Evolutionary conservation across 2,113 vertebrate species (phyloP).

Genomic region (Arizona elegans): DNA sequence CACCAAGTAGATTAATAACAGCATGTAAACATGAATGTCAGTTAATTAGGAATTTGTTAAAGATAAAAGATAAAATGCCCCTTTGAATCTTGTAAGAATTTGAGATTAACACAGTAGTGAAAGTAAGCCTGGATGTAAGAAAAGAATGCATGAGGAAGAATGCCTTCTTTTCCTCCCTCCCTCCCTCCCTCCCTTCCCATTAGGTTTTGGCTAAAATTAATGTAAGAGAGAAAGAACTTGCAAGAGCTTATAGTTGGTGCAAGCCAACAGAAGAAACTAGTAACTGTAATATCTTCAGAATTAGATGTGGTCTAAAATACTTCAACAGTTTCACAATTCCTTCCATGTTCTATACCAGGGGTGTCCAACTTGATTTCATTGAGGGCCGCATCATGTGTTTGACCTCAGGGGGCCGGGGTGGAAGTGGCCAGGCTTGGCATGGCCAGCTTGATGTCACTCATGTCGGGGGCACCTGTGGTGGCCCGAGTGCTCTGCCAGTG

Average conservation of each 20-base stretch:
- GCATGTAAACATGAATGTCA: background rate
- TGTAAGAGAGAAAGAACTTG: background rate
- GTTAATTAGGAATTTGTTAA: constrained; percentile 5
- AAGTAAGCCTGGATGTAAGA: background rate
- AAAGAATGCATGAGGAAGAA: background rate
- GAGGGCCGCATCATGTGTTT: too few relatives aligned
- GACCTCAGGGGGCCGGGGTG: too few relatives aligned
- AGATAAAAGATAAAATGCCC: background rate
- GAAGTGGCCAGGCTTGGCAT: too few relatives aligned
- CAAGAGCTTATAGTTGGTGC: background rate
- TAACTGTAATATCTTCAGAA: background rate
- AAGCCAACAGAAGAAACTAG: background rate
- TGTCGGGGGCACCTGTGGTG: too few relatives aligned
- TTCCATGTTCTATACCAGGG: background rate
- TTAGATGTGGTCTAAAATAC: background rate
- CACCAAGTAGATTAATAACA: background rate
- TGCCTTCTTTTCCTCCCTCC: background rate
- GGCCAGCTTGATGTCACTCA: too few relatives aligned
- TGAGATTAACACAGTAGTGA: background rate
- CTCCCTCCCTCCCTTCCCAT: background rate
- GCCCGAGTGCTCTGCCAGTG: too few relatives aligned
- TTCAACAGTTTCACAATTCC: too few relatives aligned
- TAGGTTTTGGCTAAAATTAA: background rate
- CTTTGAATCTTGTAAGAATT: background rate
- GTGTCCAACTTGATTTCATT: background rate